A percentile compares a stretch with the other conserved stretches of the same genome.
phyloP scores from a whole-genome alignment of 2,797 vertebrate genomes.

The Lemur catta region DNA sequence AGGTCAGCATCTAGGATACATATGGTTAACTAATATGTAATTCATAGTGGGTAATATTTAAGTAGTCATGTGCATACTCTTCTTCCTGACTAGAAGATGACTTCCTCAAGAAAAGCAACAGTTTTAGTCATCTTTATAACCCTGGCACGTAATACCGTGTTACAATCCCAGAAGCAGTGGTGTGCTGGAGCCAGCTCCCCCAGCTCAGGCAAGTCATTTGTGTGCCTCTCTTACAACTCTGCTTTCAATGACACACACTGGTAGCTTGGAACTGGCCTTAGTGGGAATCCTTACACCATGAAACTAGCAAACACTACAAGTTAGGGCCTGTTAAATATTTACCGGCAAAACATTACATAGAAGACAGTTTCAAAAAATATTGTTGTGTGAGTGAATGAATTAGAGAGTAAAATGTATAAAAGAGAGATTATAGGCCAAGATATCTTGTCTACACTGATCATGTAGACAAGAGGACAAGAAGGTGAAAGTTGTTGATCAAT shows the following conservation, averaged over 20 bases:
- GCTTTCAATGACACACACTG: neutral
- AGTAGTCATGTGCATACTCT: neutral
- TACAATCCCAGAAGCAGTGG: neutral
- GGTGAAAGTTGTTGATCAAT: neutral
- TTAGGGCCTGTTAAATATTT: neutral
- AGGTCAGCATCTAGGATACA: neutral
- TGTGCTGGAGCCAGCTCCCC: neutral
- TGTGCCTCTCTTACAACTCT: neutral
- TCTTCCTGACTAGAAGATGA: neutral
- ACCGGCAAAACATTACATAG: neutral
- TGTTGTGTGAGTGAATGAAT: neutral
- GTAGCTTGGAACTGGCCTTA: neutral
- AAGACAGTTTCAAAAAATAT: neutral
- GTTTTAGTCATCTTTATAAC: neutral
- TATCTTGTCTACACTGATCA: neutral
- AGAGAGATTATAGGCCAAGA: neutral
- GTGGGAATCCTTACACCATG: neutral
- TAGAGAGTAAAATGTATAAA: neutral
- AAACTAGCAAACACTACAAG: neutral
- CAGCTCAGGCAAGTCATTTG: neutral
- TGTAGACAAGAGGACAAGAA: neutral
- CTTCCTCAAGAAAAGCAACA: neutral
- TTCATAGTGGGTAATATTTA: neutral
- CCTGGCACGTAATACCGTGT: neutral
- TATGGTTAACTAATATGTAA: neutral